Base-by-base conservation (phyloP, 2,797 vertebrate species). In the Enteromius mattozi region DNA sequence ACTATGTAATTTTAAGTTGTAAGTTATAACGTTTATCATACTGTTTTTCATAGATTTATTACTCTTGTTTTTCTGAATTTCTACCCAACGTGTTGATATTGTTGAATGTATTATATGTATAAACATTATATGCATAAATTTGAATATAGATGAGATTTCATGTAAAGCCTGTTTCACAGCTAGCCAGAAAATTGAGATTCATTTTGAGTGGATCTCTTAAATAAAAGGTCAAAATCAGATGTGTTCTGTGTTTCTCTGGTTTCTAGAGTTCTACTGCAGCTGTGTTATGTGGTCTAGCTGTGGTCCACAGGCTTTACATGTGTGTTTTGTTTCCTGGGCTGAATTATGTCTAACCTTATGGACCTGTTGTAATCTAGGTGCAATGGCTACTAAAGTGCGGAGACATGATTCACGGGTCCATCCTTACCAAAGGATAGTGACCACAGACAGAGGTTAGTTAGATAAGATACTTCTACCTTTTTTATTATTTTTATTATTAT, bases 351-450 rank as follows among this genome's bases (percentile, higher is more conserved):
- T 99, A 99, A 99, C 97, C 96, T 96, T 99, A 96, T 99, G 94
- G 94, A 95, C 94, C 93, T 96, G 94, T 99, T 98, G 94, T 96
- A 94, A 99, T 98, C 97, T 97, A 99, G 98, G 98, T 99, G 98
- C 98, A 97, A 98, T 99, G 98, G 98, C 98, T 96, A 97, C 97
- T 98, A 99, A 99, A 99, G 98, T 99, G 96, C 97, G 98, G 96
- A 97, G 98, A 96, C 98, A 99, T 97, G 98, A 99, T 97, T 97
- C 98, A 95, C 97, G 98, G 94, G 98, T 99, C 97, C 98, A 99
- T 99, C 98, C 98, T 99, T 99, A 99, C 97, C 98, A 99, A 99
- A 99, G 98, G 98, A 97, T 99, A 98, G 98, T 99, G 98, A 99
- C 98, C 97, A 95, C 97, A 97, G 98, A 99, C 97, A 97, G 98